Percentiles rank a stretch among this genome's conserved stretches.
phyloP scores from a whole-genome alignment of 2,113 vertebrate species.

The Pachycephala philippinensis region DNA sequence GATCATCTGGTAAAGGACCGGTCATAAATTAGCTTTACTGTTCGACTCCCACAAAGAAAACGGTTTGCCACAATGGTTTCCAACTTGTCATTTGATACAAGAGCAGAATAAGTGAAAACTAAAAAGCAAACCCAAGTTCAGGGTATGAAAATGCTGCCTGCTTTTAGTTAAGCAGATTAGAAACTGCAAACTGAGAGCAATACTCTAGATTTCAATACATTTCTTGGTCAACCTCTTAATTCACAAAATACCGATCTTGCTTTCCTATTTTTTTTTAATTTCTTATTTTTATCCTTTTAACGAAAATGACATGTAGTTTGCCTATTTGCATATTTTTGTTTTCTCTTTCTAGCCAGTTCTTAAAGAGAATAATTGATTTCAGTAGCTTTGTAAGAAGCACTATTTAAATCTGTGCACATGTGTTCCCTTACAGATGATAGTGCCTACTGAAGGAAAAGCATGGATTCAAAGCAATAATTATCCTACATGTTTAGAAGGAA shows the following conservation, averaged over 20 bases:
- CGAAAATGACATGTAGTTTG: slow-evolving; percentile 7
- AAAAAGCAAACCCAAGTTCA: slow-evolving; percentile 60
- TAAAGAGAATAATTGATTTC: slow-evolving; percentile 57
- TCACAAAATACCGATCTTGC: slow-evolving; percentile 29
- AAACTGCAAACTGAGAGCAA: slow-evolving; percentile 51
- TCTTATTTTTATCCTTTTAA: background rate
- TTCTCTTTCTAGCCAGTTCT: slow-evolving; percentile 43
- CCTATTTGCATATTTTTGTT: slow-evolving; percentile 50
- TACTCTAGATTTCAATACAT: slow-evolving; percentile 49
- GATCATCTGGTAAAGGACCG: slow-evolving; percentile 77
- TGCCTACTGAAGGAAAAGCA: slow-evolving; percentile 35
- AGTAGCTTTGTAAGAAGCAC: slow-evolving; percentile 47
- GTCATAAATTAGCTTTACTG: slow-evolving; percentile 83
- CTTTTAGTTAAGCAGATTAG: slow-evolving; percentile 59
- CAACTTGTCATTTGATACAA: slow-evolving; percentile 70
- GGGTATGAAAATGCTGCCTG: slow-evolving; percentile 38
- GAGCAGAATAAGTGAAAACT: slow-evolving; percentile 48
- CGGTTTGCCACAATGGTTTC: slow-evolving; percentile 72
- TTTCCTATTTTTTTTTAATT: background rate
- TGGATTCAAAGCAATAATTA: slow-evolving; percentile 48
- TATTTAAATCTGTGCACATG: slow-evolving; percentile 54
- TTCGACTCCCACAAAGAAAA: slow-evolving; percentile 74
- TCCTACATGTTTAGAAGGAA: slow-evolving; percentile 29
- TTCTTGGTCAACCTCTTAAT: slow-evolving; percentile 61
- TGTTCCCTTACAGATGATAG: slow-evolving; percentile 61